Evolutionary conservation across 2,888 invertebrate genomes (phyloP), one percentile per base, ranked within the genome.

Genomic region (Lypha dubia): DNA sequence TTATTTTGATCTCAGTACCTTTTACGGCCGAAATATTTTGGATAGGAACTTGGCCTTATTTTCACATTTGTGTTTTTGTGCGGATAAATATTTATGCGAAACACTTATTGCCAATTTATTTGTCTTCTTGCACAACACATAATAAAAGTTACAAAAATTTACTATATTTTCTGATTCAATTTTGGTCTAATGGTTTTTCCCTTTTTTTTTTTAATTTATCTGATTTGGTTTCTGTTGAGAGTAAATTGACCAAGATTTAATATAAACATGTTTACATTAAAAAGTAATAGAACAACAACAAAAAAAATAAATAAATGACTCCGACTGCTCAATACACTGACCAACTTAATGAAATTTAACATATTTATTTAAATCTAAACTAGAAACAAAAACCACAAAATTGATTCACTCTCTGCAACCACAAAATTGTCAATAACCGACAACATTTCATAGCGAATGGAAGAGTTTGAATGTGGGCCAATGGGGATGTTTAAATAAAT

Each of bases 361-460:
- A 51, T 20, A 28, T 9, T 38, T 53, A 32, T 56, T 65, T 44
- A 46, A 41, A 53, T 46, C 62, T 75, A 56, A 75, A 81, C 70
- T 75, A 53, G 53, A 68, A 51, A 38, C 35, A 38, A 44, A 68
- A 44, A 68, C 80, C 80, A 75, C 80, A 81, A 81, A 75, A 75
- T 75, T 70, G 62, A 75, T 75, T 70, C 53, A 81, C 74, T 75
- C 62, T 28, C 53, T 70, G 24, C 17, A 75, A 81, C 81, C 81
- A 11, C 81, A 81, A 80, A 75, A 68, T 81, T 74, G 81, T 81
- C 75, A 70, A 81, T 75, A 80, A 63, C 75, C 68, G 62, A 70
- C 75, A 70, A 46, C 53, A 68, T 62, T 70, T 75, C 46, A 44
- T 70, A 17, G 62, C 32, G 17, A 35, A 80, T 51, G 65, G 22